Evolutionary conservation across 2,113 vertebrate genomes (phyloP).

Genomic region (Dicentrarchus labrax): DNA sequence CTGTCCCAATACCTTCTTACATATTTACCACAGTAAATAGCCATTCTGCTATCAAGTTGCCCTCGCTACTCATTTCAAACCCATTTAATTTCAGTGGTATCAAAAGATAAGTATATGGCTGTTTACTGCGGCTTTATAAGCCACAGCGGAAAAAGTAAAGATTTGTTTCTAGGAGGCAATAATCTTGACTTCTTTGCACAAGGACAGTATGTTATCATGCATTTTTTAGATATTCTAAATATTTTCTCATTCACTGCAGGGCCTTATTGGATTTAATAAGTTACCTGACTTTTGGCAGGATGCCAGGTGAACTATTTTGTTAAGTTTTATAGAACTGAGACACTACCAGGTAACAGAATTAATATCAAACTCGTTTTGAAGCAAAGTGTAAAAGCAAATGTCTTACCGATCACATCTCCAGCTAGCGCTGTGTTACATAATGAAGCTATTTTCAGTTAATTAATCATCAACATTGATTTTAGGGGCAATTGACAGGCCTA

Average conservation of each 20-base stretch:
- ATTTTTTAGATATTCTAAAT: not conserved
- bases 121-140: conserved; percentile 43
- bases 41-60: conserved; percentile 15
- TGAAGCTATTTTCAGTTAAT: conserved; percentile 30
- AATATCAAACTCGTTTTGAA: not conserved
- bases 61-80: conserved; percentile 39
- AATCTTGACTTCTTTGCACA: conserved; percentile 32
- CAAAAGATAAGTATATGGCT: conserved; percentile 24
- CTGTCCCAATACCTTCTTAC: conserved; percentile 6
- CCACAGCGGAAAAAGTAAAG: not conserved
- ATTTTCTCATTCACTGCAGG: conserved; percentile 1
- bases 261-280: conserved; percentile 8
- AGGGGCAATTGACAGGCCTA: conserved; percentile 8
- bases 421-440: conserved; percentile 3
- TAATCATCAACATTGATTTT: conserved; percentile 46
- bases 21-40: conserved; percentile 27
- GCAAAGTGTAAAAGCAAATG: not conserved
- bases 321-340: conserved; percentile 13
- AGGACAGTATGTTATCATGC: not conserved
- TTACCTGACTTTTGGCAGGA: not conserved
- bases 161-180: conserved; percentile 23
- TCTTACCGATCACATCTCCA: conserved; percentile 9
- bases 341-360: not conserved
- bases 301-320: not conserved
- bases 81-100: conserved; percentile 21